These are phyloP conservation scores for Romanogobio albipinnatus DNA, from an alignment of 2,113 vertebrate species.

Conservation along the genomic window DNA sequence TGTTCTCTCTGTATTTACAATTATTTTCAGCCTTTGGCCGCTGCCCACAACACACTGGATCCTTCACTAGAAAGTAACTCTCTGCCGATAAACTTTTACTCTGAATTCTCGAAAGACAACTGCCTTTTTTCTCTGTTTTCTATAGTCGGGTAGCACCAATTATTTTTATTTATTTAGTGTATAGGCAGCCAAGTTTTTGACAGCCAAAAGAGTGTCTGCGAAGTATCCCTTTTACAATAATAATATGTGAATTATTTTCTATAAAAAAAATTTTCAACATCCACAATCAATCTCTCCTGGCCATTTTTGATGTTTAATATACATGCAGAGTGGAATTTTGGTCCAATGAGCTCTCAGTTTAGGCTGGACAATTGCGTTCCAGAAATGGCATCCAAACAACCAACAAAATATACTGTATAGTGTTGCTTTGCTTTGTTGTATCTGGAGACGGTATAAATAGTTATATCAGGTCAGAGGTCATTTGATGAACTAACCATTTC, in stretches of 20 bases:
- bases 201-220: too few species aligned
- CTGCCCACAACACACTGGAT: too few species aligned
- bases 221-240: background rate
- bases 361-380: background rate
- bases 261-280: too few species aligned
- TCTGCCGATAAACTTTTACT: too few species aligned
- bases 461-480: background rate
- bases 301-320: background rate
- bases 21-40: too few species aligned
- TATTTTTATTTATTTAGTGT: too few species aligned
- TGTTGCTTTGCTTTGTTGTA: background rate
- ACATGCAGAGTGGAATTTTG: background rate
- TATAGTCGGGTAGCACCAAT: too few species aligned
- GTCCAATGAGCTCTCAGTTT: background rate
- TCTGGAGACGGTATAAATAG: background rate
- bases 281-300: background rate
- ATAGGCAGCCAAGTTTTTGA: too few species aligned
- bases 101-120: too few species aligned
- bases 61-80: too few species aligned
- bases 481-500: background rate
- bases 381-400: background rate
- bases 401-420: background rate
- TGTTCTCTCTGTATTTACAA: too few species aligned
- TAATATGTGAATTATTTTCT: background rate
- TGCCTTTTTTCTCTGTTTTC: too few species aligned